phyloP scores from a whole-genome alignment of 2,888 invertebrate genomes.

The Eupithecia pulchellata region DNA sequence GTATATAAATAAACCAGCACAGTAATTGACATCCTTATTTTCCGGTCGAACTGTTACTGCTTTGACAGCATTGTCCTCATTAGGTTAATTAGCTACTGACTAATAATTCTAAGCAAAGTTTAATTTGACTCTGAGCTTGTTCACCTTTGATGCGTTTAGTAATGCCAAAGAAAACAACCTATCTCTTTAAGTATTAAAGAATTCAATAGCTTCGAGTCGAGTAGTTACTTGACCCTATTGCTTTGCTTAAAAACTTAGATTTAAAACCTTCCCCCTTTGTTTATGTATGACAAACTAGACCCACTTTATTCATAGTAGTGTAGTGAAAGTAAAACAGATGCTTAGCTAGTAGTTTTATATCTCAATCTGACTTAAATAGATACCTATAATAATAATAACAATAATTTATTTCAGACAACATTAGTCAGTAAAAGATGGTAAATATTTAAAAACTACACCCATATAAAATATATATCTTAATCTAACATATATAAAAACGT shows the following conservation, averaged over 20 bases:
- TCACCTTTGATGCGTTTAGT: constrained; percentile 53
- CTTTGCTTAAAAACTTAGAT: constrained; percentile 31
- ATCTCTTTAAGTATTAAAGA: constrained; percentile 50
- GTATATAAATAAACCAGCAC: background rate
- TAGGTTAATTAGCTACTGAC: background rate
- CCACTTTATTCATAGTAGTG: too few species aligned
- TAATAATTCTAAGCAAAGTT: background rate
- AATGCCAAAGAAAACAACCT: constrained; percentile 59
- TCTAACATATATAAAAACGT: too few species aligned
- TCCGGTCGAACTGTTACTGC: background rate
- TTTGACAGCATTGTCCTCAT: background rate
- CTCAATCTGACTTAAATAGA: too few species aligned
- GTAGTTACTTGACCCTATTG: constrained; percentile 23
- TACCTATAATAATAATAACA: too few species aligned
- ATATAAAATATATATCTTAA: too few species aligned
- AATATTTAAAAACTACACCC: too few species aligned
- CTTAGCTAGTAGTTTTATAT: too few species aligned
- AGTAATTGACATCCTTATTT: background rate
- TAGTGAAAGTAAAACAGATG: too few species aligned
- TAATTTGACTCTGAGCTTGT: constrained; percentile 31
- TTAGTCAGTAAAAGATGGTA: too few species aligned
- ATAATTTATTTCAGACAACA: too few species aligned
- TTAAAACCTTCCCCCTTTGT: constrained; percentile 8
- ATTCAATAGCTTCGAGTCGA: constrained; percentile 32
- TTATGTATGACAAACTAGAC: background rate